These are phyloP conservation scores for Cygnus olor DNA, from an alignment of 2,797 vertebrate species.

Conservation along the genomic window DNA sequence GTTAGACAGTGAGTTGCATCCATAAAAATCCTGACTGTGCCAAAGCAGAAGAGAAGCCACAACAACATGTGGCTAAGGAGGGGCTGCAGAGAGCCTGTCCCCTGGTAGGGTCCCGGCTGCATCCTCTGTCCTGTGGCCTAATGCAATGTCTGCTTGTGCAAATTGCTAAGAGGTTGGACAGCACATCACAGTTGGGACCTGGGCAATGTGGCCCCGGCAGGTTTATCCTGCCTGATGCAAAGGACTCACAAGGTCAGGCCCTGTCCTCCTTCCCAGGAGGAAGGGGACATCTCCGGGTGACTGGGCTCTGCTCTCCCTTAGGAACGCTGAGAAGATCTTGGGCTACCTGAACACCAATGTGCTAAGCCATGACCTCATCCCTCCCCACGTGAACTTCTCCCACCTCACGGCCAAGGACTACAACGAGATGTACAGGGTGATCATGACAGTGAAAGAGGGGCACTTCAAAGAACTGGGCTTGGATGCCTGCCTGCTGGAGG, in stretches of 20 bases:
- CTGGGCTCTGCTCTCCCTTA: slow-evolving; percentile 42
- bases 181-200: background rate
- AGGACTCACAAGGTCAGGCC: background rate
- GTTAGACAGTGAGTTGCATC: background rate
- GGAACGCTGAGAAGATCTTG: slow-evolving; percentile 93
- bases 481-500: slow-evolving; percentile 90
- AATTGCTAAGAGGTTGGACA: background rate
- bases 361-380: slow-evolving; percentile 92
- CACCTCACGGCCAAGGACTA: slow-evolving; percentile 90
- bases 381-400: slow-evolving; percentile 93
- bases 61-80: background rate
- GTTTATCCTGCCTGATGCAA: background rate
- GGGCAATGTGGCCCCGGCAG: background rate
- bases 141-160: background rate
- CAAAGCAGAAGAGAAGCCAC: background rate
- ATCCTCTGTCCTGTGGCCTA: background rate
- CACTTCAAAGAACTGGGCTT: slow-evolving; percentile 87
- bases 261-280: background rate
- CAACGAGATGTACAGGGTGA: slow-evolving; percentile 89
- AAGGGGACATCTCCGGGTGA: background rate
- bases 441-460: slow-evolving; percentile 90
- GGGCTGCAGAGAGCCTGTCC: background rate
- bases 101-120: background rate
- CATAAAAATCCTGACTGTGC: background rate
- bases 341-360: slow-evolving; percentile 88